phyloP scores from a whole-genome alignment of 2,113 vertebrate genomes.

The Sisor rabdophorus region DNA sequence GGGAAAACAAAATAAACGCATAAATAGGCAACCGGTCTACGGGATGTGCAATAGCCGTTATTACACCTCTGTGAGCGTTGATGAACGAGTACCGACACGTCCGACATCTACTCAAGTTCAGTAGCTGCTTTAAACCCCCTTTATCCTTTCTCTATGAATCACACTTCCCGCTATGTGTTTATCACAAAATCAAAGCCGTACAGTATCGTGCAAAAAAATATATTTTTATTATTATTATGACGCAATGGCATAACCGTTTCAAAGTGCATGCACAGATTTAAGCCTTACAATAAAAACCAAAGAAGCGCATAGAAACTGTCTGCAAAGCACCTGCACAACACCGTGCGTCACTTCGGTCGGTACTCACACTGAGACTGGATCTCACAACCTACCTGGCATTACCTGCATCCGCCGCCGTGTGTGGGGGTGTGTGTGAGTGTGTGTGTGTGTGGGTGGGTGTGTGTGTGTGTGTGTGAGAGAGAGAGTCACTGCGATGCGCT shows the following conservation, averaged over 20 bases:
- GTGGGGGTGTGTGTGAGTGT: neutral
- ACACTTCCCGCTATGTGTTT: constrained; percentile 12
- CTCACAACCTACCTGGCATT: constrained; percentile 23
- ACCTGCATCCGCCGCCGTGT: constrained; percentile 23
- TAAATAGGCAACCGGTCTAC: constrained; percentile 52
- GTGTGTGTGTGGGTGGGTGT: constrained; percentile 11
- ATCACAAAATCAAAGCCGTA: neutral
- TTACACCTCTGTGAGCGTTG: constrained; percentile 61
- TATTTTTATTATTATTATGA: neutral
- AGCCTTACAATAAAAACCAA: neutral
- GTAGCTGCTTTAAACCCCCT: constrained; percentile 20
- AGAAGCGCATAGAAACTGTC: too few species aligned
- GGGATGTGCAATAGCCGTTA: constrained; percentile 65
- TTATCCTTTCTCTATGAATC: constrained; percentile 11
- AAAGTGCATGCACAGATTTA: neutral
- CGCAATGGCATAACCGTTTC: neutral
- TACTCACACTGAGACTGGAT: constrained; percentile 11
- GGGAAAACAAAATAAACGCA: neutral
- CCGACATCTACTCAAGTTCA: constrained; percentile 62
- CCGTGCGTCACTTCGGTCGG: neutral
- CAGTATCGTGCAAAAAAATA: too few species aligned
- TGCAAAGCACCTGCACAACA: constrained; percentile 53
- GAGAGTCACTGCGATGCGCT: neutral
- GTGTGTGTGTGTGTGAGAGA: constrained; percentile 3
- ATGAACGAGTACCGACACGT: constrained; percentile 70